phyloP scores from a whole-genome alignment of 2,113 vertebrate genomes.

The Ceyx melanurus region DNA sequence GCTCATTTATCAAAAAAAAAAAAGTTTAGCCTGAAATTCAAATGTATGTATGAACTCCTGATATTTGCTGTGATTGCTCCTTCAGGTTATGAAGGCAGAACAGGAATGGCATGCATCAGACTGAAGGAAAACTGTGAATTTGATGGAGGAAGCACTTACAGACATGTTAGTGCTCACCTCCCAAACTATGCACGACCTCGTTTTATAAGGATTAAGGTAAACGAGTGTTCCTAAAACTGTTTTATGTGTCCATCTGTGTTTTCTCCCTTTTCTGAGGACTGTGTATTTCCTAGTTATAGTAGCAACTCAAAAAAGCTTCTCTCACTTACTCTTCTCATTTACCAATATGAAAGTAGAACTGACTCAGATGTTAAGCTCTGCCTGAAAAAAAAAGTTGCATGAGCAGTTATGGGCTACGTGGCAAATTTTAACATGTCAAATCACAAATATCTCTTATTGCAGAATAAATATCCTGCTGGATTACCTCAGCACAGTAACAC shows the following conservation, averaged over 20 bases:
- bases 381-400: background rate
- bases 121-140: constrained; percentile 79
- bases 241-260: background rate
- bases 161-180: constrained; percentile 77
- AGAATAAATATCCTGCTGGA: background rate
- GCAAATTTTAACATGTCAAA: background rate
- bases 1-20: background rate
- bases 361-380: background rate
- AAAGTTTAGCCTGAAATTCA: background rate
- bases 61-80: background rate
- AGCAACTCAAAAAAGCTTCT: background rate
- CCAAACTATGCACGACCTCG: constrained; percentile 82
- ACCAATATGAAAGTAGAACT: background rate
- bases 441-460: background rate
- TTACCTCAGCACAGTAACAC: background rate
- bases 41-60: background rate
- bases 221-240: background rate
- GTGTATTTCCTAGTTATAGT: background rate
- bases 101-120: constrained; percentile 86
- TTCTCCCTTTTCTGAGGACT: background rate
- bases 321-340: background rate
- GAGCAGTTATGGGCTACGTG: background rate
- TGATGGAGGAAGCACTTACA: constrained; percentile 73
- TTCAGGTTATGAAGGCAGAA: constrained; percentile 86
- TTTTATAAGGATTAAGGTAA: constrained; percentile 88